A percentile compares a stretch with the other conserved stretches of the same genome.
phyloP scores from a whole-genome alignment of 2,888 invertebrate species.

The Phengaris arion region DNA sequence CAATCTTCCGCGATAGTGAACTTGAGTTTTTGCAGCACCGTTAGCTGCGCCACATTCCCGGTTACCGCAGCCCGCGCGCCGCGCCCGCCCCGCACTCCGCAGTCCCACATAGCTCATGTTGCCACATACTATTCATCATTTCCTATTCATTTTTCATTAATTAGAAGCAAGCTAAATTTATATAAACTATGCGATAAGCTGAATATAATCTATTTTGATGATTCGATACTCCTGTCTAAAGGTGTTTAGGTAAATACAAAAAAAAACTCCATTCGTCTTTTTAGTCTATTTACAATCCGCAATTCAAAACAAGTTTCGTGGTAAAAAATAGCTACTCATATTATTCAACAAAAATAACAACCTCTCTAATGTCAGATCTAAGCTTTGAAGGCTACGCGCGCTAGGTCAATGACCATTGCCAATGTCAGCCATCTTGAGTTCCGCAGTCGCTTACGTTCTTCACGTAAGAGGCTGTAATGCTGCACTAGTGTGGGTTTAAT shows the following conservation, averaged over 20 bases:
- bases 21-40: constrained; percentile 77
- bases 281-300: not conserved
- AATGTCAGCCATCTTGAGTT: constrained; percentile 80
- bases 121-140: constrained; percentile 29
- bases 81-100: not conserved
- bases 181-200: too few relatives aligned
- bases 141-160: constrained; percentile 1
- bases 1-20: constrained; percentile 79
- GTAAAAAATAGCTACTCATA: constrained; percentile 29
- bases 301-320: constrained; percentile 22
- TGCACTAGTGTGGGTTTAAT: constrained; percentile 70
- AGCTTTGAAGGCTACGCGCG: constrained; percentile 77
- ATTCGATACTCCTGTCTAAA: not conserved
- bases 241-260: not conserved
- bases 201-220: too few relatives aligned
- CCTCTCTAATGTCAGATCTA: constrained; percentile 76
- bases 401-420: constrained; percentile 76
- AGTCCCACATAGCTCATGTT: constrained; percentile 22
- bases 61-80: constrained; percentile 51
- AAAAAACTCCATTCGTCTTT: not conserved
- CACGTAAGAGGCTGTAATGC: constrained; percentile 78
- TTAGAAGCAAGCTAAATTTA: not conserved
- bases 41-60: constrained; percentile 77
- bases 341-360: constrained; percentile 54
- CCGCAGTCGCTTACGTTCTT: constrained; percentile 78